These are phyloP conservation scores for Synanthedon tipuliformis DNA, from an alignment of 2,888 invertebrate genomes.

Conservation along the genomic window DNA sequence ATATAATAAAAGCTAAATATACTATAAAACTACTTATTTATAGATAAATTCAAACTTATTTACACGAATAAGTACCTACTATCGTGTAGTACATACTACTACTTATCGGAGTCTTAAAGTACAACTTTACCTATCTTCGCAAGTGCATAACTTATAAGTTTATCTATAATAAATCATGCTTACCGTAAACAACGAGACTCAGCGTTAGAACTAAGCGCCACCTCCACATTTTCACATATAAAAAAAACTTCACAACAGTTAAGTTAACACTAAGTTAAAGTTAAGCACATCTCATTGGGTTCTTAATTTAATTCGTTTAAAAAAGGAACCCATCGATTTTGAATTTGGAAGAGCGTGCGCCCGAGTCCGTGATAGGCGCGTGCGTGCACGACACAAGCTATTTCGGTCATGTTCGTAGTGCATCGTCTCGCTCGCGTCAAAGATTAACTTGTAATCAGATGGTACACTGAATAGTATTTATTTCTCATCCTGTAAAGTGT, in stretches of 20 bases:
- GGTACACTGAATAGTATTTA: neutral
- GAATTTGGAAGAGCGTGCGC: constrained; percentile 18
- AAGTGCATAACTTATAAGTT: no score
- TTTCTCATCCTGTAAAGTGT: no score
- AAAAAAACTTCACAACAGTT: neutral
- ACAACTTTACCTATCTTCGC: no score
- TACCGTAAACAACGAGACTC: no score
- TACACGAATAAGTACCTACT: no score
- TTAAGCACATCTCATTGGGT: neutral
- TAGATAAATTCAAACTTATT: no score
- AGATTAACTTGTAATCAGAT: constrained; percentile 22
- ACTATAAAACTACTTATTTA: no score
- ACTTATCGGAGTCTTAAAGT: no score
- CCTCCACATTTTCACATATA: neutral
- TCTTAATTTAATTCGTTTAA: constrained; percentile 13
- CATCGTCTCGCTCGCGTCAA: constrained; percentile 46
- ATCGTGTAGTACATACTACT: no score
- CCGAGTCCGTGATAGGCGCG: constrained; percentile 27
- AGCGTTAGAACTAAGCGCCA: no score
- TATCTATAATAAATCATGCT: no score
- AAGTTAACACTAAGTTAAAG: neutral
- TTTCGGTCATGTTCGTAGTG: constrained; percentile 48
- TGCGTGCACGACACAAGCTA: constrained; percentile 48
- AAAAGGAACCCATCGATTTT: constrained; percentile 36
- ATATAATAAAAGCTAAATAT: no score